Percentiles rank a stretch among this genome's conserved stretches.
Conservation (phyloP, 2,888 invertebrate genomes). For the Oxystoma pomonae region DNA sequence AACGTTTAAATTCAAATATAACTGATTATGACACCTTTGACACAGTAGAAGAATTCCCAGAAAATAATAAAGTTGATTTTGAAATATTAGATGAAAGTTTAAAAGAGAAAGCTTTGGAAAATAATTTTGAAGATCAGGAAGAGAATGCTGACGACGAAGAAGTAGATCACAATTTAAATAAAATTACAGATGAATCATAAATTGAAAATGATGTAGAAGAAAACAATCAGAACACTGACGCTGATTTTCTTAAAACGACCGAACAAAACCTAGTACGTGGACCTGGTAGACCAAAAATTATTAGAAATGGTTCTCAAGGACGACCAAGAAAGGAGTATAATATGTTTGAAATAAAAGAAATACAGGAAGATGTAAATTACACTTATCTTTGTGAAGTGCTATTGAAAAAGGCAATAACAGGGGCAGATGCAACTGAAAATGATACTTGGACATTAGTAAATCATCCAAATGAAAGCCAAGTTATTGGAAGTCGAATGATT, state of each 20-base stretch:
- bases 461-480: constrained; percentile 18
- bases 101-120: no score
- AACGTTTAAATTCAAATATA: no score
- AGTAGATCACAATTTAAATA: not conserved
- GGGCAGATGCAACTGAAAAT: constrained; percentile 18
- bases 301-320: not conserved
- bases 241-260: no score
- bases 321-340: not conserved
- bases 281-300: not conserved
- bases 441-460: constrained; percentile 28
- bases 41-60: no score
- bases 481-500: constrained; percentile 27
- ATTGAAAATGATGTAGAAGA: not conserved
- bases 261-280: not conserved
- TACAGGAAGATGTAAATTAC: not conserved
- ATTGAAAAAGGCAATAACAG: not conserved
- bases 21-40: no score
- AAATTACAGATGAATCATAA: not conserved
- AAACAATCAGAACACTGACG: no score
- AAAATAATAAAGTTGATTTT: no score
- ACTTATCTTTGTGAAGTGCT: not conserved
- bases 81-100: no score
- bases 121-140: no score
- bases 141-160: no score
- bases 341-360: not conserved